Base-by-base conservation (phyloP, 2,113 vertebrate species). In the cat (Felis catus) region DNA sequence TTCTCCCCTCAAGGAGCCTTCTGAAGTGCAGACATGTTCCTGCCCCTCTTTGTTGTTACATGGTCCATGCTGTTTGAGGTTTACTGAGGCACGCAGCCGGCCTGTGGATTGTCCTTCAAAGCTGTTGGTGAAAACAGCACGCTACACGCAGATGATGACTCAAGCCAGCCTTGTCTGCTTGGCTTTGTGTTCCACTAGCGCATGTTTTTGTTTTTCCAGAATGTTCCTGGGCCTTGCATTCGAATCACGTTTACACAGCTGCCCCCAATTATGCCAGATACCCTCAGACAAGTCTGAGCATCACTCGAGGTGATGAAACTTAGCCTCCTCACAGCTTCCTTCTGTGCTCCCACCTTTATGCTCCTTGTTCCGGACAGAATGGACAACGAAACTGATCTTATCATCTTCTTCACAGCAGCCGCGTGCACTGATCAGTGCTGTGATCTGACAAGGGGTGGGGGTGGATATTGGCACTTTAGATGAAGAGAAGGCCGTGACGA, bases 31-130 rank as follows among this genome's bases (percentile, higher is more conserved):
- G 10, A 65, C 29, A 39, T 41, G 19, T 16, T 53, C 74, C n/a
- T 88, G 19, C 36, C 29, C 48, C 5, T 8, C 7, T 6, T 86
- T 36, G 15, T 33, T 4, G 3, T 74, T 36, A 66, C 1, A 19
- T 39, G 7, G 10, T 70, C 31, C 0, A 0, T 36, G 27, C 3
- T 14, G 12, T 27, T 27, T 27, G 61, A 71, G 14, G 8, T 7
- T 27, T 29, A 6, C 0, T 11, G 73, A 53, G 39, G 45, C 5
- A n/a, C 19, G 45, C 1, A 78, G 71, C 19, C 41, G 41, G 21
- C 29, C 13, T 23, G 7, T 1, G 23, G 66, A 63, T 29, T 36
- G 36, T 33, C 27, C 90, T 21, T 10, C 4, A 29, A 53, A 83
- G 33, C 12, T n/a, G 66, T 68, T 5, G 15, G 41, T 36, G 36